These are phyloP conservation scores for Gonatopus flavifemur DNA, from an alignment of 1,140 invertebrate species.

Conservation along the genomic window DNA sequence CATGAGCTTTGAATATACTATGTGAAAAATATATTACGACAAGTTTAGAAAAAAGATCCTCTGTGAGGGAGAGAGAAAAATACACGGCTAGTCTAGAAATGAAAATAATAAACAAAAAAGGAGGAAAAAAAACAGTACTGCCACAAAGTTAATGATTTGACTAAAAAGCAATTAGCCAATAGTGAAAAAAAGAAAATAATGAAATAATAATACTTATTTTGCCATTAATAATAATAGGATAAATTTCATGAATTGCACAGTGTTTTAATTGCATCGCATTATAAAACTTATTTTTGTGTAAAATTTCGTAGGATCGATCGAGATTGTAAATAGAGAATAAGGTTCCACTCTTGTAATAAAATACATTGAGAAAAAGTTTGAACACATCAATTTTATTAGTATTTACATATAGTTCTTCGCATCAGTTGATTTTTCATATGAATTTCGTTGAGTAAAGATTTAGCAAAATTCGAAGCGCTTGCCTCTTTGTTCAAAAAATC, in stretches of 20 bases:
- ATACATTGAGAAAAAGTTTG: conserved; percentile 40
- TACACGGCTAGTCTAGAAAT: too few species aligned
- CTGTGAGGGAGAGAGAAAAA: too few species aligned
- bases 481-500: conserved; percentile 73
- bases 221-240: conserved; percentile 9
- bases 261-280: conserved; percentile 41
- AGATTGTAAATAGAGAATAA: conserved; percentile 54
- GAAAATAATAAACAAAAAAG: too few species aligned
- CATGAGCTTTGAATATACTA: too few species aligned
- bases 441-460: conserved; percentile 63
- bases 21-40: too few species aligned
- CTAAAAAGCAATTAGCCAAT: not conserved
- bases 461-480: conserved; percentile 62
- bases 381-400: too few species aligned
- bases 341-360: conserved; percentile 56
- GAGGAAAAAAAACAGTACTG: conserved; percentile 18
- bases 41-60: too few species aligned
- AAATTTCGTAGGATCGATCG: conserved; percentile 50
- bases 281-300: conserved; percentile 55
- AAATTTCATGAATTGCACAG: conserved; percentile 25
- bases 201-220: conserved; percentile 9
- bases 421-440: conserved; percentile 57
- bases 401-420: not conserved
- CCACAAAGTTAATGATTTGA: not conserved
- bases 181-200: not conserved